These are phyloP conservation scores for Diaphora mendica DNA, from an alignment of 2,888 invertebrate species.

Conservation along the genomic window DNA sequence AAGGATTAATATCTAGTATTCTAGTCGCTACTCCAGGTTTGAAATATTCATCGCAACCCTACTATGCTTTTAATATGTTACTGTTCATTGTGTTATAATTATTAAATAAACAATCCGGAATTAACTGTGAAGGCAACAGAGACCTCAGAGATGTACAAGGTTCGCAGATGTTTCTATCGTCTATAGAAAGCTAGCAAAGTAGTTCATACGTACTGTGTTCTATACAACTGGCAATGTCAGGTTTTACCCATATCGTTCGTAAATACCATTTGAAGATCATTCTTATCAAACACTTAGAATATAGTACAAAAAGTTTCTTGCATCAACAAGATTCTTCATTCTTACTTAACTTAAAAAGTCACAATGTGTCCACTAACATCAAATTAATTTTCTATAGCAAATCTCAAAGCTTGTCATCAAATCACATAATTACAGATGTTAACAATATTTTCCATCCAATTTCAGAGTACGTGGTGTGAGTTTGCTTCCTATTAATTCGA, in stretches of 20 bases:
- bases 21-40: neutral
- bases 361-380: too few relatives aligned
- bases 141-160: neutral
- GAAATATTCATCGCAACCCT: neutral
- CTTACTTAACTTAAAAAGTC: too few relatives aligned
- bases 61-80: neutral
- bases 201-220: neutral
- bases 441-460: slow-evolving; percentile 50
- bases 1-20: neutral
- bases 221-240: neutral
- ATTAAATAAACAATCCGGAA: neutral
- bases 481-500: too few relatives aligned
- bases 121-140: neutral
- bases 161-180: neutral
- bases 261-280: neutral
- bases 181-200: neutral
- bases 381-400: too few relatives aligned
- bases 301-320: too few relatives aligned
- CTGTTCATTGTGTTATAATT: neutral
- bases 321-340: too few relatives aligned
- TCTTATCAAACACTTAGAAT: too few relatives aligned
- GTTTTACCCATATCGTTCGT: neutral
- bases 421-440: slow-evolving; percentile 10
- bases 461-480: slow-evolving; percentile 24
- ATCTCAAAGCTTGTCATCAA: slow-evolving; percentile 7